Base-by-base conservation (phyloP, 2,797 vertebrate genomes). In the Acanthiza pusilla region DNA sequence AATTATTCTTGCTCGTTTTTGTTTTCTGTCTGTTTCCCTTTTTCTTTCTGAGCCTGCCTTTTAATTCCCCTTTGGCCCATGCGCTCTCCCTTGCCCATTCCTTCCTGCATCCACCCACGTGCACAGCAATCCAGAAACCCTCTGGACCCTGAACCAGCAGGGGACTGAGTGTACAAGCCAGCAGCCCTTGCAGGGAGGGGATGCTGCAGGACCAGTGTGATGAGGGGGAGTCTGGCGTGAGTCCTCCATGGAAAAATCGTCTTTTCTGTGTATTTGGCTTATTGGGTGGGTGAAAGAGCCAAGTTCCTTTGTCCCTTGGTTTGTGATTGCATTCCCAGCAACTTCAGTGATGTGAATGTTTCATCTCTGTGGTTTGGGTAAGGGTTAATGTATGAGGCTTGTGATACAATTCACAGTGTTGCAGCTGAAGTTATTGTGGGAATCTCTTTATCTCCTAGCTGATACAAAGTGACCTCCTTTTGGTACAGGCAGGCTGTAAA, bases 391-490 rank as follows among this genome's bases (percentile, higher is more conserved):
- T 11, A 1, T 2, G 42, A 76, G 26, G 36, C 36, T 47, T 42
- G 11, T 0, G 4, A 9, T 36, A 36, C 25, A 77, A 43, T 80
- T 74, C 48, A 32, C 7, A 17, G 13, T 26, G 29, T 50, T 74
- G 34, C 40, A 71, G 53, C 45, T 80, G 75, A 60, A 92, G 53
- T 88, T 75, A 12, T 26, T 68, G 63, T 65, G 54, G 16, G 29
- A 45, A 47, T 54, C 3, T 57, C 0, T 80, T 79, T 85, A 19
- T 91, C 75, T 70, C 0, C 0, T n/a, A 5, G 45, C 68, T 2
- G 1, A n/a, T 77, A 43, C 25, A 25, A 36, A 90, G 30, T 53
- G 67, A 57, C 29, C 40, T 81, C 12, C 0, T 57, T 66, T n/a
- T 70, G 40, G 21, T 42, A 27, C 10, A 4, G 18, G 19, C 10